Evolutionary conservation across 2,888 invertebrate species (phyloP), one percentile per base, ranked within the genome.

Genomic region (Epinotia ramella): DNA sequence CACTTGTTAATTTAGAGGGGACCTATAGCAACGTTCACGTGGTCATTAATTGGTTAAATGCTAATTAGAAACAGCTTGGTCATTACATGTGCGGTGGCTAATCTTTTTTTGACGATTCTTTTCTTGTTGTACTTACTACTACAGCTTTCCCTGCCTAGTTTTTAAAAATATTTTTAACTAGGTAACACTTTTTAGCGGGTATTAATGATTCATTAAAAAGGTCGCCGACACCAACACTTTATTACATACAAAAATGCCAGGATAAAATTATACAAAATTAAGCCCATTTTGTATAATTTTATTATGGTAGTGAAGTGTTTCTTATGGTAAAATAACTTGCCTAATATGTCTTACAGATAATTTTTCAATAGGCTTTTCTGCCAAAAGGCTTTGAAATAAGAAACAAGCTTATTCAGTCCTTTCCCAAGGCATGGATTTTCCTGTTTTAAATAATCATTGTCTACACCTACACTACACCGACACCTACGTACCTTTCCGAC

Each of bases 381-480:
- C 57, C 18, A 59, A 24, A 59, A 59, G 24, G 16, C 24, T 69
- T 69, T 59, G 68, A 69, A 69, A 28, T 59, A 69, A 46, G 44
- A 59, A 69, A 57, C 20, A 69, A 46, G 68, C 59, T 69, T 69
- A 46, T 59, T 59, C 40, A 59, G 24, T 49, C 7, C 24, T 59
- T 44, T 40, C n/a, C n/a, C n/a, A n/a, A n/a, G n/a, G n/a, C n/a
- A n/a, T n/a, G n/a, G n/a, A n/a, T n/a, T n/a, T n/a, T n/a, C 20
- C 20, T 20, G 20, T 20, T 20, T 20, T 20, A 20, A 20, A 20
- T 20, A n/a, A n/a, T n/a, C n/a, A n/a, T n/a, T n/a, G n/a, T n/a
- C n/a, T n/a, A n/a, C n/a, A n/a, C n/a, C n/a, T n/a, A n/a, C n/a
- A n/a, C n/a, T n/a, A n/a, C n/a, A n/a, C n/a, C n/a, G n/a, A 59